Conservation (phyloP, 2,888 invertebrate genomes). For the Lasioglossum leucozonium region DNA sequence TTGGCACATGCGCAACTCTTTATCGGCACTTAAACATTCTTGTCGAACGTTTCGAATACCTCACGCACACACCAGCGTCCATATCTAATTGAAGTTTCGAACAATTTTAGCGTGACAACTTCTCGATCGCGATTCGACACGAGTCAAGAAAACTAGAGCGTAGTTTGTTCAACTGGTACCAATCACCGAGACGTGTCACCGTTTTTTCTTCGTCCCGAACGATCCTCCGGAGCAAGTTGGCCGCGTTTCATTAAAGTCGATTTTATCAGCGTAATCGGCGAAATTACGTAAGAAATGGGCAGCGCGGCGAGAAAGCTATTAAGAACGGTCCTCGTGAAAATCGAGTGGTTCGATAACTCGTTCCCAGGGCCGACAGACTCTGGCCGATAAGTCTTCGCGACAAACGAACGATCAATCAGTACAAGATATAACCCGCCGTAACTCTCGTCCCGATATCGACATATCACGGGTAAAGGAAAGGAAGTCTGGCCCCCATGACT, state of each 20-base stretch:
- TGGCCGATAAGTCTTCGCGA: conserved; percentile 69
- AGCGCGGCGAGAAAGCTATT: conserved; percentile 40
- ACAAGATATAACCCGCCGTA: conserved; percentile 65
- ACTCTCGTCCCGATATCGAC: conserved; percentile 64
- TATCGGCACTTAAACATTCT: not conserved
- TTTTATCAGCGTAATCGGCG: conserved; percentile 56
- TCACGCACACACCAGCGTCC: no score
- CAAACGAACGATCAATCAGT: conserved; percentile 69
- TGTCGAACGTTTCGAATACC: no score
- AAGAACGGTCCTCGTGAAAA: conserved; percentile 63
- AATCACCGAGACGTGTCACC: not conserved
- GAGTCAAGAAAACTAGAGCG: conserved; percentile 20
- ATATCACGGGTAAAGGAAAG: conserved; percentile 46
- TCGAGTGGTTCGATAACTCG: conserved; percentile 71
- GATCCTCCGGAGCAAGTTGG: conserved; percentile 16
- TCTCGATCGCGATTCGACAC: not conserved
- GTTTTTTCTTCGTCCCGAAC: conserved; percentile 3
- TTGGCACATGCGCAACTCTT: not conserved
- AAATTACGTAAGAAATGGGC: conserved; percentile 54
- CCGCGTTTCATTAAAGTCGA: conserved; percentile 49
- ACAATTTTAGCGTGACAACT: not conserved
- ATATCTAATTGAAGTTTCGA: not conserved
- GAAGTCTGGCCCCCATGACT: conserved; percentile 37
- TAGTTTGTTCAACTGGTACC: not conserved
- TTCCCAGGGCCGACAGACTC: conserved; percentile 46